These are phyloP conservation scores for Otus scops DNA, from an alignment of 2,797 vertebrate genomes.

Conservation along the genomic window DNA sequence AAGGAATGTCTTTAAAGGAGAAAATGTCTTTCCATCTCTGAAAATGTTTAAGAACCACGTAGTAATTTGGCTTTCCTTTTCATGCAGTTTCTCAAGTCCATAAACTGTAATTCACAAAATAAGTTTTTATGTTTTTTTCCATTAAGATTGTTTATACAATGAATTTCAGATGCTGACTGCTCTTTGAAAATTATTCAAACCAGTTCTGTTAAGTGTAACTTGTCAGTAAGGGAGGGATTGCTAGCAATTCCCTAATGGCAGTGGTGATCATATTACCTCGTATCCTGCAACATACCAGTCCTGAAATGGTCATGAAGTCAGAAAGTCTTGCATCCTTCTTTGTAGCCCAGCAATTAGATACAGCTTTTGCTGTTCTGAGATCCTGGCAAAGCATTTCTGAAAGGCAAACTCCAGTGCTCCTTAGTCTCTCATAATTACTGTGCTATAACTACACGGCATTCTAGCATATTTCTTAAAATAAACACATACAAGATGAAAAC, in stretches of 20 bases:
- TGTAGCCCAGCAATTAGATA: neutral
- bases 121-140: neutral
- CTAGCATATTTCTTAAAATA: neutral
- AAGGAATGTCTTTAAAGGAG: neutral
- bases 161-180: neutral
- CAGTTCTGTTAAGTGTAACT: neutral
- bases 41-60: neutral
- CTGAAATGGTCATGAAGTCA: neutral
- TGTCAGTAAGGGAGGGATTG: neutral
- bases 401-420: neutral
- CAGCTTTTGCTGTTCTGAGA: neutral
- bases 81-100: neutral
- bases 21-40: neutral
- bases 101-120: neutral
- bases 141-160: neutral
- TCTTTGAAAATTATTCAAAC: constrained; percentile 10
- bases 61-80: neutral
- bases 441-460: neutral
- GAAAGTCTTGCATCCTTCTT: neutral
- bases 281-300: neutral
- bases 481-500: neutral
- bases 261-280: neutral
- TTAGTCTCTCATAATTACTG: neutral
- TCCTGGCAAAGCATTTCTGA: neutral
- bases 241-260: neutral